These are phyloP conservation scores for Uria lomvia DNA, from an alignment of 2,113 vertebrate species.

Conservation along the genomic window DNA sequence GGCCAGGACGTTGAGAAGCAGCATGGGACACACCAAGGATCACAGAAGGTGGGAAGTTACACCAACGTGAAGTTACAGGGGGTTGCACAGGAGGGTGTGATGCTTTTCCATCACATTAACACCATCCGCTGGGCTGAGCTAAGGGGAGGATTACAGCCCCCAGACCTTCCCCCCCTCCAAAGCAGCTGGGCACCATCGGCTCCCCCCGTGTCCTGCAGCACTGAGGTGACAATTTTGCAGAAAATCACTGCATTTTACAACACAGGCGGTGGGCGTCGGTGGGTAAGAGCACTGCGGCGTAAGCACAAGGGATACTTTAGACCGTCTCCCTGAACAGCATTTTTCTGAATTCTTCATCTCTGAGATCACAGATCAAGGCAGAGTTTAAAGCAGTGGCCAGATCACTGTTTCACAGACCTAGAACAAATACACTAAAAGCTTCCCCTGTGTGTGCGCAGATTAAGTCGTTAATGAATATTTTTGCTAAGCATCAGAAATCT, in stretches of 20 bases:
- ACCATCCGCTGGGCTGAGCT: rapidly evolving
- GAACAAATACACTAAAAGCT: conserved; percentile 54
- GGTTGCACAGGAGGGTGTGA: neutral
- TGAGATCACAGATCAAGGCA: conserved; percentile 49
- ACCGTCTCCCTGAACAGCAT: neutral
- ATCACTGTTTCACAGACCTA: conserved; percentile 33
- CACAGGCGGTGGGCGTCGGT: rapidly evolving
- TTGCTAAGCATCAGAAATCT: conserved; percentile 45
- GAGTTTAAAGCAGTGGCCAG: conserved; percentile 33
- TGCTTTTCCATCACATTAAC: neutral
- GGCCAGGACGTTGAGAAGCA: neutral
- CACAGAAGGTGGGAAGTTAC: neutral
- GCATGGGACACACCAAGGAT: neutral
- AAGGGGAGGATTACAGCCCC: neutral
- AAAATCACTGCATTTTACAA: neutral
- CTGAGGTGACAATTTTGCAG: neutral
- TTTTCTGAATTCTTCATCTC: conserved; percentile 25
- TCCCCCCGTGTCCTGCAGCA: neutral
- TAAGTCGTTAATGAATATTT: conserved; percentile 62
- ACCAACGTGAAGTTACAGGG: rapidly evolving
- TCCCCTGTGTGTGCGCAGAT: conserved; percentile 21
- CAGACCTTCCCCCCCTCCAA: neutral
- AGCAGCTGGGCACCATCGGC: neutral
- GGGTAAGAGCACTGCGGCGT: neutral
- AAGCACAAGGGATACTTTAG: neutral